Conservation (phyloP, 1,140 invertebrate genomes). For the Uloborus diversus region DNA sequence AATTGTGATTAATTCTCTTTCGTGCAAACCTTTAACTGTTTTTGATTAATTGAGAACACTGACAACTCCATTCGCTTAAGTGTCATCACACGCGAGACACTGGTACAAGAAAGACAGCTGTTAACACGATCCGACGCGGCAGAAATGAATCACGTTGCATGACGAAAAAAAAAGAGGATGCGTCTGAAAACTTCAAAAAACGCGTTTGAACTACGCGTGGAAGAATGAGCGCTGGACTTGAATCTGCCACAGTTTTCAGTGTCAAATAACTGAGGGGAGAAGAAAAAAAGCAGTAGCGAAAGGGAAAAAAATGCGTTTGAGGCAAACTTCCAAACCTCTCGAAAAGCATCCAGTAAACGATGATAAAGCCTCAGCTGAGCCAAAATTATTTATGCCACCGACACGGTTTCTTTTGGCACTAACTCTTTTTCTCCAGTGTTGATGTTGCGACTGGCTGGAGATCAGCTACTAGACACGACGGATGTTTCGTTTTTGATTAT, state of each 20-base stretch:
- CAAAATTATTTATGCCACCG: constrained; percentile 15
- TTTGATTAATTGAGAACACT: too few species aligned
- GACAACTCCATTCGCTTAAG: constrained; percentile 22
- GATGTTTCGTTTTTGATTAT: too few species aligned
- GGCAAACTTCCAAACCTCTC: too few species aligned
- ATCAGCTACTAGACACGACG: too few species aligned
- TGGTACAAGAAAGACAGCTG: background rate
- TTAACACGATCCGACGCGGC: background rate
- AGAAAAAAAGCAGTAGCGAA: background rate
- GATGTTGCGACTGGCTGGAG: too few species aligned
- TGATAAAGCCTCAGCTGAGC: constrained; percentile 11
- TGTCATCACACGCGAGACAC: constrained; percentile 2
- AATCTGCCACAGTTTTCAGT: constrained; percentile 11
- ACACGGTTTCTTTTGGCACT: background rate
- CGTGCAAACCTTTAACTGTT: too few species aligned
- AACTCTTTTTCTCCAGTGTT: too few species aligned
- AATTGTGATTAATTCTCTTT: too few species aligned
- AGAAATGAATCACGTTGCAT: constrained; percentile 5
- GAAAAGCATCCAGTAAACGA: too few species aligned
- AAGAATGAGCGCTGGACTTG: background rate
- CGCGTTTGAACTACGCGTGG: background rate
- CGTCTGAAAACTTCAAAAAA: background rate
- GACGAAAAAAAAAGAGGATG: background rate
- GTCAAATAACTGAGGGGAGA: constrained; percentile 7
- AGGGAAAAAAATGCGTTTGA: background rate